Evolutionary conservation across 2,113 vertebrate species (phyloP), one percentile per base, ranked within the genome.

Genomic region (Eublepharis macularius): DNA sequence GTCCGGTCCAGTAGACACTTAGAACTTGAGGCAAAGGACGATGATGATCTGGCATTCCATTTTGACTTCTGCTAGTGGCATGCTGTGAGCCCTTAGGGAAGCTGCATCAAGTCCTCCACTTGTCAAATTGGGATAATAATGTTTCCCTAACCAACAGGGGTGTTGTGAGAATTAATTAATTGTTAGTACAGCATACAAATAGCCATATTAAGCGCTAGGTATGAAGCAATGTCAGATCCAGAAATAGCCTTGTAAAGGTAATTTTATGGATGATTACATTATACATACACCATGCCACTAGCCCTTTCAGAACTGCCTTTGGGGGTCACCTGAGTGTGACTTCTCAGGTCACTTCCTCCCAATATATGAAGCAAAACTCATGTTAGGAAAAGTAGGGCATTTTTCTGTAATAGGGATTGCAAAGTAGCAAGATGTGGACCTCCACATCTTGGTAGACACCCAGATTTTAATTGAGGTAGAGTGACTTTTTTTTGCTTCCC

Each of bases 151-250:
- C 89, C 93, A 87, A 89, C 80, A 76, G 93, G 81, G 89, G 90
- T 90, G 90, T 93, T 93, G 91, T 93, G 92, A 90, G 93, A 94
- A 94, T 94, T 94, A 95, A 95, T 94, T 93, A 94, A 87, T 92
- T 94, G 93, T 94, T 88, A 87, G 93, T 87, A 68, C 77, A 29
- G 81, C 14, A 0, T 85, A 88, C 92, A 94, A 94, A 94, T 94
- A 90, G 92, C 84, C 80, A 86, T 81, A 90, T 93, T 84, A 94
- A 94, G 92, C 89, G 68, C 82, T 91, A 93, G 90, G 86, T 92
- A 91, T 93, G 90, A 91, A 86, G 91, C 90, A 91, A 83, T 88
- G 85, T 88, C 88, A 92, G 87, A 82, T 60, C 74, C 90, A 88
- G 87, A 93, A 95, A 90, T 68, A 47, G 80, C 86, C 90, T 92